Evolutionary conservation across 2,113 vertebrate genomes (phyloP), one percentile per base, ranked within the genome.

Genomic region (Corythaixoides concolor): DNA sequence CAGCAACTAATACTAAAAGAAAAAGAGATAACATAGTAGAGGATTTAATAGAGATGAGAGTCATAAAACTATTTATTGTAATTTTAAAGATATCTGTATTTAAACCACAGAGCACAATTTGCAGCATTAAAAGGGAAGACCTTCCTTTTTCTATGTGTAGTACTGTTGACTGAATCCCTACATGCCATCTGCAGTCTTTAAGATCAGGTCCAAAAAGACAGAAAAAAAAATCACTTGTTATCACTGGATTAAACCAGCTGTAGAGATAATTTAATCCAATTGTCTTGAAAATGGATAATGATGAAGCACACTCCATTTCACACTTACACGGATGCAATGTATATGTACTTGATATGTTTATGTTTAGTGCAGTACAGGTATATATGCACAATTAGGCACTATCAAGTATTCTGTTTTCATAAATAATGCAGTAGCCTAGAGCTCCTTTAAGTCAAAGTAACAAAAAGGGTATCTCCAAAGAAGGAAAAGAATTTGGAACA

Each of bases 201-300:
- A 93, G 39, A 94, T 78, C 30, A 58, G 58, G 43, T 83, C 74
- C 53, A 92, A 76, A 82, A 72, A 43, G 58, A 93, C 60, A 60
- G 58, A 47, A 82, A 87, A 82, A 87, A 68, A 75, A 13, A 16
- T 9, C 0, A 32, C 77, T 90, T 77, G 56, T 67, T 70, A 82
- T 79, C 58, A 58, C 30, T 56, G 62, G 62, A 88, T 93, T 78
- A 85, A 95, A 82, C 50, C 62, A 64, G 75, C 67, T 79, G 30
- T n/a, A 76, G 39, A 82, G 20, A 79, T 72, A 95, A 93, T 89
- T 89, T 41, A 89, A 94, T 82, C 77, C 77, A 70, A 69, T 59
- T 93, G 75, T 82, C 75, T 66, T 68, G 55, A 92, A 90, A 93
- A 92, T 21, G 20, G 41, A 62, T 85, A 75, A 58, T 69, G 75